Base-by-base conservation (phyloP, 1,140 invertebrate species). In the Heliconius melpomene region DNA sequence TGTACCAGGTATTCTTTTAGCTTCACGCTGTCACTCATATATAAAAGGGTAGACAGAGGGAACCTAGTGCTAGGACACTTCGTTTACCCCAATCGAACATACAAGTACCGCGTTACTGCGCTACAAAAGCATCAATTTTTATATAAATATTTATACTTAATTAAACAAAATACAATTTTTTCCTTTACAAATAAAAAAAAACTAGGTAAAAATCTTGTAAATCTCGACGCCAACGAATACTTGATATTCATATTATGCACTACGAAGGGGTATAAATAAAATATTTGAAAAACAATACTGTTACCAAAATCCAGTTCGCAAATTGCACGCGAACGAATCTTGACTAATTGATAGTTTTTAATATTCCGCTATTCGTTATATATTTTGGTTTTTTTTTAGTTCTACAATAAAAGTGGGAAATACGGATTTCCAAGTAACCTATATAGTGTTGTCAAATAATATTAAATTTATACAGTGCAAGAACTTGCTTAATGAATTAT, bases 301-400 rank as follows among this genome's bases (percentile, higher is more conserved):
- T 72, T 38, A 72, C 76, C 29, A 77, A 77, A 77, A 77, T 72
- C 54, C 76, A 72, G 76, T 71, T 72, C 18, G 29, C 70, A 77
- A 77, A 77, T 77, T 77, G 76, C 76, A 52, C 3, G n/a, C 70
- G 76, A 40, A 52, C 76, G 76, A 77, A 71, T 72, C 70, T 70
- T 77, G 76, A 71, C 76, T 77, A 77, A 77, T 77, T 77, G 76
- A 77, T 77, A 50, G 57, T 77, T 71, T 77, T 77, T 50, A 77
- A 77, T 77, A 77, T 77, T 77, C 76, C 23, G 6, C 40, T 70
- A 72, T 77, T 77, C 75, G 60, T 77, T 77, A 72, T 77, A 70
- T 70, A 46, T 46, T 70, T 66, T 23, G 11, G 40, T 29, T 16
- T 29, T 26, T 23, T 60, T 66, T 29, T 66, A 66, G 23, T 66